phyloP scores from a whole-genome alignment of 1,140 invertebrate genomes.

The Euwallacea similis region DNA sequence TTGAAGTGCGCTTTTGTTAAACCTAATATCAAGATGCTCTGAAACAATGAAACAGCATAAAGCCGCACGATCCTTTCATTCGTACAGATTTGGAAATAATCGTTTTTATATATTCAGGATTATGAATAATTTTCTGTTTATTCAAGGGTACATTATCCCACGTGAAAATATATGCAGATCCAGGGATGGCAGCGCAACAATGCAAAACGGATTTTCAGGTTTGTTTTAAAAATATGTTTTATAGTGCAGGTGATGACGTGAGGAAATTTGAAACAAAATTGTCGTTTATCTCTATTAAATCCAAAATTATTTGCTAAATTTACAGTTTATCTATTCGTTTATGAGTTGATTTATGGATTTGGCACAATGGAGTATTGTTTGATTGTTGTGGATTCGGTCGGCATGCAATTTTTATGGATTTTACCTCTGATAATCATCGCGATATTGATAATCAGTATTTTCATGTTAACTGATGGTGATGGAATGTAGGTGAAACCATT shows the following conservation, averaged over 20 bases:
- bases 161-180: slow-evolving; percentile 69
- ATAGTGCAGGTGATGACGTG: too few species aligned
- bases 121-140: too few species aligned
- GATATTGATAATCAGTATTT: too few species aligned
- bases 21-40: too few species aligned
- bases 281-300: neutral
- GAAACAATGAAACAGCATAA: too few species aligned
- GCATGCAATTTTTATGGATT: neutral
- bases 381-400: neutral
- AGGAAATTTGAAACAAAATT: neutral
- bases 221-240: slow-evolving; percentile 30
- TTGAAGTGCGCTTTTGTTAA: too few species aligned
- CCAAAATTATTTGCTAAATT: neutral
- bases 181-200: slow-evolving; percentile 68
- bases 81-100: slow-evolving; percentile 14
- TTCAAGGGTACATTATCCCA: slow-evolving; percentile 74
- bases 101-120: too few species aligned
- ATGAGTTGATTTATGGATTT: slow-evolving; percentile 8
- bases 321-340: neutral
- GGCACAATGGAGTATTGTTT: too few species aligned
- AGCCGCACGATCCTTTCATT: neutral
- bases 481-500: too few species aligned
- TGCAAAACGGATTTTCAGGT: slow-evolving; percentile 60
- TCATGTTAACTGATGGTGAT: too few species aligned
- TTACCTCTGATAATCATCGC: neutral